Base-by-base conservation (phyloP, 2,797 vertebrate species). In the Acridotheres tristis region DNA sequence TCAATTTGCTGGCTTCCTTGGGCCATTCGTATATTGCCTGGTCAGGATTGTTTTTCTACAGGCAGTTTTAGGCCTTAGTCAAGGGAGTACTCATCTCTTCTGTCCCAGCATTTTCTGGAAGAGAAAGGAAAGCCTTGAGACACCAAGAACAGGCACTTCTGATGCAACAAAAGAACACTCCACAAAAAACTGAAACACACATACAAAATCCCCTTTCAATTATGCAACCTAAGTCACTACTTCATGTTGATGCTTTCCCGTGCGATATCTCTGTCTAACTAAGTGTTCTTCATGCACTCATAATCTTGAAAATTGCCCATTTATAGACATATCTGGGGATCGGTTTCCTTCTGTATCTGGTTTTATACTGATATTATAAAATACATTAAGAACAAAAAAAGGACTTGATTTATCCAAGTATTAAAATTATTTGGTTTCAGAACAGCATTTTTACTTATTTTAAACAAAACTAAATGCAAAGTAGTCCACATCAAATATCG, bases 1-100 rank as follows among this genome's bases (percentile, higher is more conserved):
- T 99, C 98, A 99, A 99, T 99, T 98, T 99, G 99, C 97, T 99
- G 99, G 98, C 98, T 99, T 99, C 99, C 99, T 98, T 99, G 99
- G 98, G 99, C 99, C 99, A 99, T 99, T 99, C 99, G 99, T 99
- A 98, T 99, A 97, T 97, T 98, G 98, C 99, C 99, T 98, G 98
- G 97, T 98, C 97, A 98, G 98, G 98, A 98, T 97, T 97, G 98
- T 93, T 98, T 94, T 98, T 97, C 96, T 97, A 97, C 97, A 98
- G 98, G 98, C 97, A 97, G 97, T 97, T 98, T 97, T 96, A 97
- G 97, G 98, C 97, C 97, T 99, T 98, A 98, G 96, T 97, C 85
- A 95, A 97, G 96, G 98, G 96, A 98, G 97, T 95, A 97, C 94
- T 98, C 97, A 97, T 97, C 97, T 98, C 98, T 98, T 98, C 98